These are phyloP conservation scores for Rhinolophus ferrumequinum DNA, from an alignment of 2,113 vertebrate species.

Conservation along the genomic window DNA sequence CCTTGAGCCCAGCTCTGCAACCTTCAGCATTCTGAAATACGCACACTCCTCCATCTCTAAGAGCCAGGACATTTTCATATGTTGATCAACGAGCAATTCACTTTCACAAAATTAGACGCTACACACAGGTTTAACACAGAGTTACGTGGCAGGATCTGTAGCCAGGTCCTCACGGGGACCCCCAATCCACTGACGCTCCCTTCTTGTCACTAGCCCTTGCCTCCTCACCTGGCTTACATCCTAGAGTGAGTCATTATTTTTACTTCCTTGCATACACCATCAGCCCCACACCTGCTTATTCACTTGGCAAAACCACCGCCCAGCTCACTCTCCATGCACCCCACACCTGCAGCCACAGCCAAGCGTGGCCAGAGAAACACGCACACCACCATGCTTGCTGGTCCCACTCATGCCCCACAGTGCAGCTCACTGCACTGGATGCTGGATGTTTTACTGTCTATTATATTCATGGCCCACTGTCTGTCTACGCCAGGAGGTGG, in stretches of 20 bases:
- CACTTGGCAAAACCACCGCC: background rate
- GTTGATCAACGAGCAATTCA: background rate
- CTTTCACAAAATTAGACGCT: background rate
- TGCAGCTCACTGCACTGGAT: fast-evolving
- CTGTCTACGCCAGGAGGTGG: background rate
- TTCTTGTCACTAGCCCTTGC: background rate
- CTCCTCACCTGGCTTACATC: background rate
- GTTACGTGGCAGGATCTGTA: background rate
- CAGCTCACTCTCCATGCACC: too few relatives aligned
- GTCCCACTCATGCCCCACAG: background rate
- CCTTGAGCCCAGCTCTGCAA: background rate
- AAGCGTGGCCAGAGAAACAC: fast-evolving
- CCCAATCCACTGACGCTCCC: too few relatives aligned
- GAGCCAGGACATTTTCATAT: background rate
- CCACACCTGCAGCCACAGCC: background rate
- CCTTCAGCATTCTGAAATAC: fast-evolving
- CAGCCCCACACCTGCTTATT: fast-evolving
- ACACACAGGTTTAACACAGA: background rate
- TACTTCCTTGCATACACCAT: background rate
- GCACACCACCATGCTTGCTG: fast-evolving
- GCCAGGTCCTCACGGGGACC: background rate
- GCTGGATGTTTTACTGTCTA: too few relatives aligned
- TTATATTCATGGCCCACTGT: background rate
- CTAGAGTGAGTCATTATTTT: too few relatives aligned
- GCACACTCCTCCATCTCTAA: fast-evolving